phyloP scores from a whole-genome alignment of 2,113 vertebrate species.

The Oryzias curvinotus region DNA sequence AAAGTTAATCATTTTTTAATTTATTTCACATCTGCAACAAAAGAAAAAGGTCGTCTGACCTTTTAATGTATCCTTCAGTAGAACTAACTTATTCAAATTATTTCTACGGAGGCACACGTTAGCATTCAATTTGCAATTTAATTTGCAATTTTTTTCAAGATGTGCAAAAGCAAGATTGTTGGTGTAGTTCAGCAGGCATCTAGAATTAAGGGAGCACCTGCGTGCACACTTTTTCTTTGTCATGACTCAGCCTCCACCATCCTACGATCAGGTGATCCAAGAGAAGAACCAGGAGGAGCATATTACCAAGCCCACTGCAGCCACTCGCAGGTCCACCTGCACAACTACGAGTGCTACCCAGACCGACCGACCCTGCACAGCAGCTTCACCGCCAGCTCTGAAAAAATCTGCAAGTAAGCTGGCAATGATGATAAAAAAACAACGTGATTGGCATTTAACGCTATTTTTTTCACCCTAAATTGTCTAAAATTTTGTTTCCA shows the following conservation, averaged over 20 bases:
- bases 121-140: no score
- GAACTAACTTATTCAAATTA: no score
- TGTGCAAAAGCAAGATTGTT: no score
- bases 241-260: conserved; percentile 85
- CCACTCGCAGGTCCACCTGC: conserved; percentile 67
- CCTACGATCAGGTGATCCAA: conserved; percentile 94
- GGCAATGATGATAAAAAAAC: conserved; percentile 1
- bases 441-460: not conserved
- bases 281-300: conserved; percentile 90
- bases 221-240: conserved; percentile 33
- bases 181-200: no score
- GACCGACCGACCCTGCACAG: conserved; percentile 81
- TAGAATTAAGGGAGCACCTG: not conserved
- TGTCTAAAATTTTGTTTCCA: conserved; percentile 31
- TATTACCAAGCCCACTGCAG: conserved; percentile 78
- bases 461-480: not conserved
- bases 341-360: conserved; percentile 86
- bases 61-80: no score
- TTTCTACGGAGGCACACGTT: no score
- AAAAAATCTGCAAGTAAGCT: conserved; percentile 61
- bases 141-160: no score
- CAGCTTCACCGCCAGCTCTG: conserved; percentile 52
- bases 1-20: not conserved
- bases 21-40: not conserved
- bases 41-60: no score